These are phyloP conservation scores for Trachymyrmex septentrionalis DNA, from an alignment of 1,140 invertebrate species.

Conservation along the genomic window DNA sequence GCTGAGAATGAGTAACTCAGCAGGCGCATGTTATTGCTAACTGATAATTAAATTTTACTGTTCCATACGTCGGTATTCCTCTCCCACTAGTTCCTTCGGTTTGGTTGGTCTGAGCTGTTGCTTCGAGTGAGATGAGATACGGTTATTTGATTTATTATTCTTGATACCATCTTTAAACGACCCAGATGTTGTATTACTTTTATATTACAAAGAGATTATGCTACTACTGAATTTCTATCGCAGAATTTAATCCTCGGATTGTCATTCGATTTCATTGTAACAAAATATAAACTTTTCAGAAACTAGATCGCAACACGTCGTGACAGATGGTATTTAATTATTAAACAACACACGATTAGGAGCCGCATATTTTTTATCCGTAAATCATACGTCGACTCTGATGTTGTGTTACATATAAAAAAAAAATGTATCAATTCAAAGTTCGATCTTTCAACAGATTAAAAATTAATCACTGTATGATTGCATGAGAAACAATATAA, in stretches of 20 bases:
- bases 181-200: constrained; percentile 27
- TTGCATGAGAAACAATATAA: constrained; percentile 1
- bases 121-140: constrained; percentile 52
- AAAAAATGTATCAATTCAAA: not conserved
- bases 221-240: not conserved
- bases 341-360: not conserved
- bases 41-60: constrained; percentile 75
- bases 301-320: not conserved
- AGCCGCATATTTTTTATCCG: not conserved
- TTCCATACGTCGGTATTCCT: constrained; percentile 28
- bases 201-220: constrained; percentile 16
- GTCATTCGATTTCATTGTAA: not conserved
- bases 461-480: constrained; percentile 31
- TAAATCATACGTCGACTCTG: not conserved
- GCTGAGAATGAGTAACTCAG: constrained; percentile 49
- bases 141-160: constrained; percentile 58
- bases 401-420: not conserved
- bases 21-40: constrained; percentile 67
- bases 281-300: not conserved
- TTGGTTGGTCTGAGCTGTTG: constrained; percentile 34
- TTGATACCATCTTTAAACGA: constrained; percentile 54
- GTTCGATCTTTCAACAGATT: constrained; percentile 1
- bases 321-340: not conserved
- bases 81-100: constrained; percentile 7
- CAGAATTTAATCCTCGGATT: constrained; percentile 20